phyloP scores from a whole-genome alignment of 2,888 invertebrate genomes.

The Mythimna lalbum region DNA sequence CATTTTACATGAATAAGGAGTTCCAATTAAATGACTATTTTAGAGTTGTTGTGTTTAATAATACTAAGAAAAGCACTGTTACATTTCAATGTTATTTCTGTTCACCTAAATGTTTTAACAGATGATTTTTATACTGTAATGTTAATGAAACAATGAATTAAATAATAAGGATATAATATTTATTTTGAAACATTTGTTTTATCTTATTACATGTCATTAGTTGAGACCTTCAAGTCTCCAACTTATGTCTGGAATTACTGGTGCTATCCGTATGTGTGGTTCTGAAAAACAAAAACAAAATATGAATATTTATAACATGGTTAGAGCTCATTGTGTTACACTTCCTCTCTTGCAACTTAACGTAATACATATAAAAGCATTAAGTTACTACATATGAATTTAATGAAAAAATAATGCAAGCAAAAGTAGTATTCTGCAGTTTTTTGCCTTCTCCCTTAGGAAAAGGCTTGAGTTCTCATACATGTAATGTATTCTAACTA shows the following conservation, averaged over 20 bases:
- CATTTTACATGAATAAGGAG: constrained; percentile 74
- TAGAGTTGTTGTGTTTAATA: constrained; percentile 81
- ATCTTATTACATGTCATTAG: constrained; percentile 55
- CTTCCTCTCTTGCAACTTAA: neutral
- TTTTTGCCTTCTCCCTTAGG: neutral
- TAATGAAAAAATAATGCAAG: neutral
- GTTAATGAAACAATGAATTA: constrained; percentile 40
- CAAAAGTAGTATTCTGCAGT: neutral
- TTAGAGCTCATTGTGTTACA: neutral
- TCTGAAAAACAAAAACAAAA: constrained; percentile 85
- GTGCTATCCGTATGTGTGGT: constrained; percentile 91
- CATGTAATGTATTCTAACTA: constrained; percentile 39
- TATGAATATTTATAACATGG: constrained; percentile 15
- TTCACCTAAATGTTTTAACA: constrained; percentile 87
- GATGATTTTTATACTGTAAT: constrained; percentile 40
- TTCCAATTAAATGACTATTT: constrained; percentile 82
- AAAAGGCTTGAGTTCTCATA: neutral
- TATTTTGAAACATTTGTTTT: constrained; percentile 42
- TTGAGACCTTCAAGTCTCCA: constrained; percentile 90
- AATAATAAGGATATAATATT: constrained; percentile 50
- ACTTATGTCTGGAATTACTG: constrained; percentile 87
- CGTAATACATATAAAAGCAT: neutral
- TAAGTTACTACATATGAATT: neutral
- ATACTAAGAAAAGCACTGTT: constrained; percentile 78
- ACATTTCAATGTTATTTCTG: constrained; percentile 92